Conservation (phyloP, 2,888 invertebrate genomes). For the Nomada goodeniana region DNA sequence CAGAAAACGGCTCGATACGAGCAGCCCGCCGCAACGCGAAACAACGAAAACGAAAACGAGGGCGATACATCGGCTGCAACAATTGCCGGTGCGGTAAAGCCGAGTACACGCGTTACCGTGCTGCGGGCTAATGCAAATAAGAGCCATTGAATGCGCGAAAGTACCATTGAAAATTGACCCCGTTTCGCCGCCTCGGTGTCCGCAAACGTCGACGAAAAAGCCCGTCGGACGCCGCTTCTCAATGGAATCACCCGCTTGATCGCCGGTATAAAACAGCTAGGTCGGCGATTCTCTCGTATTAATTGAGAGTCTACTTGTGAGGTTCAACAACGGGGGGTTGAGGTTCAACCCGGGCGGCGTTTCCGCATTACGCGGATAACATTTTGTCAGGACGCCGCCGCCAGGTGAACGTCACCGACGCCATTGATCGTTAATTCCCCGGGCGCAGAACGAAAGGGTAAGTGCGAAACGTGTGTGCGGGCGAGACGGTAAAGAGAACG, state of each 20-base stretch:
- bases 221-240: conserved; percentile 7
- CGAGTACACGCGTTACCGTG: conserved; percentile 2
- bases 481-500: conserved; percentile 28
- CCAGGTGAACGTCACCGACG: conserved; percentile 30
- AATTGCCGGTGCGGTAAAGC: conserved; percentile 7
- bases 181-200: not conserved
- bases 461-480: conserved; percentile 51
- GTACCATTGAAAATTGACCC: conserved; percentile 44
- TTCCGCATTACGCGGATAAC: conserved; percentile 47
- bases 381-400: conserved; percentile 42
- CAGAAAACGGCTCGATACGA: conserved; percentile 1
- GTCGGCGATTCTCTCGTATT: conserved; percentile 40
- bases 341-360: conserved; percentile 9
- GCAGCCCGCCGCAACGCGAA: not conserved
- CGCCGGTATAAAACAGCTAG: conserved; percentile 11
- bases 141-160: conserved; percentile 13
- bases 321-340: conserved; percentile 25
- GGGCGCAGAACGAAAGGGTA: conserved; percentile 60
- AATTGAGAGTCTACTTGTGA: conserved; percentile 45
- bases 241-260: conserved; percentile 51
- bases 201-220: conserved; percentile 13
- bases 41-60: conserved; percentile 9
- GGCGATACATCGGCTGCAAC: conserved; percentile 41
- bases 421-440: conserved; percentile 61
- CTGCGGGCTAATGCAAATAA: conserved; percentile 41